Base-by-base conservation (phyloP, 2,113 vertebrate genomes). In the Tragulus kanchil region DNA sequence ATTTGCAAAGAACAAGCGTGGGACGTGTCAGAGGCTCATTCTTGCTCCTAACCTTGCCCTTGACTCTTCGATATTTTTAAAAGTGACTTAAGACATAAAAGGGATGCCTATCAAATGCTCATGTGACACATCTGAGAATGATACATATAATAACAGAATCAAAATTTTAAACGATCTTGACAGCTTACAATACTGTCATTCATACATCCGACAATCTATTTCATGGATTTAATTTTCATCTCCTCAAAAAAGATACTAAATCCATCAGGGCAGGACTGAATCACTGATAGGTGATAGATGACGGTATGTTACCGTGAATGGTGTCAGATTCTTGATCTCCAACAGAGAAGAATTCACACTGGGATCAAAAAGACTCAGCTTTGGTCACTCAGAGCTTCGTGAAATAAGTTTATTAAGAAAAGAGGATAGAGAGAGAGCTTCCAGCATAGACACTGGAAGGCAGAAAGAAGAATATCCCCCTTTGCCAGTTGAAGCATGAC, bases 121-220 rank as follows among this genome's bases (percentile, higher is more conserved):
- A 78, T 93, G 78, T 97, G 97, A 97, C 97, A 97, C 61, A 94
- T 89, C 82, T 75, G 94, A 65, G 85, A 89, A 97, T 95, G 97
- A 98, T 97, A 97, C 97, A 96, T 97, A 97, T 97, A 98, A 97
- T 96, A 97, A 96, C 94, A 96, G 95, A 97, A 98, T 97, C 93
- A 97, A 96, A 93, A 75, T 97, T 97, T 97, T 97, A 97, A 97
- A 95, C 91, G 89, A 97, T 97, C 96, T 86, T 97, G 97, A 98
- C 97, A 98, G 97, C 96, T 98, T 97, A 94, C 14, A 96, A 95
- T 77, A 97, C 90, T 97, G 94, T 96, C 96, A 97, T 95, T 97
- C 97, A 97, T 81, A 93, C n/a, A 94, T 78, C 88, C 21, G 87
- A 90, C 28, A 85, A 96, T 86, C 85, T 94, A 91, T 92, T 95